phyloP scores from a whole-genome alignment of 2,888 invertebrate species.

The Glyphotaelius pellucidus region DNA sequence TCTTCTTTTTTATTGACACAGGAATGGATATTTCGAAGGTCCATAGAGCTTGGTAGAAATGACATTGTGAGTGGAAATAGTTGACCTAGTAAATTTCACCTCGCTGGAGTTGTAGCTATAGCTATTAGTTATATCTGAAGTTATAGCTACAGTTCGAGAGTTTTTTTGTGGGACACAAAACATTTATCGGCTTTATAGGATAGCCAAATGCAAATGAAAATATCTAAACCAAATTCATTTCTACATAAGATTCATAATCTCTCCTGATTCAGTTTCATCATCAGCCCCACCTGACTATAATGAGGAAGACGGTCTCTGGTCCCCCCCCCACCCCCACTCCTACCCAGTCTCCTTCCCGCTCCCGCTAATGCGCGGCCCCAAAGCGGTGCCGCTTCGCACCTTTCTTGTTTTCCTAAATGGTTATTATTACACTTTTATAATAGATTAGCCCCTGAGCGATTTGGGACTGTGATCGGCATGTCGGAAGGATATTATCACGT shows the following conservation, averaged over 20 bases:
- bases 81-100: neutral
- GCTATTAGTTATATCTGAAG: no score
- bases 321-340: constrained; percentile 10
- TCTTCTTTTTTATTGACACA: no score
- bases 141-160: neutral
- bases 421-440: constrained; percentile 66
- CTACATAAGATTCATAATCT: no score
- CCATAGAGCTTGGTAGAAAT: neutral
- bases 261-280: neutral
- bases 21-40: neutral
- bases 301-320: neutral
- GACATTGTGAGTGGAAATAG: neutral
- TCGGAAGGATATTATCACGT: neutral
- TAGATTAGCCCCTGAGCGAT: constrained; percentile 60
- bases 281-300: neutral
- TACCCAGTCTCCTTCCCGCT: neutral
- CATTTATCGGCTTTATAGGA: neutral
- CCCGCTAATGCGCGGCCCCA: constrained; percentile 34
- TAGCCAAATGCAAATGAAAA: no score
- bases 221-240: no score
- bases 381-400: constrained; percentile 66
- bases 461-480: neutral
- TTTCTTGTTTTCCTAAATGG: constrained; percentile 65
- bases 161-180: neutral
- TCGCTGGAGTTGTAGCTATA: neutral